Percentiles rank a stretch among this genome's conserved stretches.
phyloP scores from a whole-genome alignment of 1,140 invertebrate species.

The honey bee (Apis mellifera) region Amel_HAv3.1 CM009932.2:15805001-15805500 shows the following conservation, averaged over 20 bases:
- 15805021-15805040: slow-evolving; percentile 75
- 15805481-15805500: neutral
- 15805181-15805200: slow-evolving; percentile 54
- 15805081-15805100: slow-evolving; percentile 68
- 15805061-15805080: slow-evolving; percentile 73
- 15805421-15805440: slow-evolving; percentile 17
- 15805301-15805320: slow-evolving; percentile 66
- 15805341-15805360: slow-evolving; percentile 77
- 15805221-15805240: slow-evolving; percentile 39
- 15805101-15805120: slow-evolving; percentile 80
- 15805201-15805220: slow-evolving; percentile 46
- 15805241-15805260: slow-evolving; percentile 18
- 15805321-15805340: slow-evolving; percentile 81
- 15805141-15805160: slow-evolving; percentile 62
- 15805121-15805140: slow-evolving; percentile 81
- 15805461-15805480: neutral
- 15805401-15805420: slow-evolving; percentile 27
- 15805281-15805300: slow-evolving; percentile 67
- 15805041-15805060: slow-evolving; percentile 79
- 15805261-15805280: slow-evolving; percentile 51
- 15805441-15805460: slow-evolving; percentile 13
- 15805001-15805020: neutral
- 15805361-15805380: slow-evolving; percentile 34
- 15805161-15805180: slow-evolving; percentile 54
- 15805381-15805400: neutral